These are phyloP conservation scores for Cantharis rufa DNA, from an alignment of 2,888 invertebrate species.

Conservation along the genomic window DNA sequence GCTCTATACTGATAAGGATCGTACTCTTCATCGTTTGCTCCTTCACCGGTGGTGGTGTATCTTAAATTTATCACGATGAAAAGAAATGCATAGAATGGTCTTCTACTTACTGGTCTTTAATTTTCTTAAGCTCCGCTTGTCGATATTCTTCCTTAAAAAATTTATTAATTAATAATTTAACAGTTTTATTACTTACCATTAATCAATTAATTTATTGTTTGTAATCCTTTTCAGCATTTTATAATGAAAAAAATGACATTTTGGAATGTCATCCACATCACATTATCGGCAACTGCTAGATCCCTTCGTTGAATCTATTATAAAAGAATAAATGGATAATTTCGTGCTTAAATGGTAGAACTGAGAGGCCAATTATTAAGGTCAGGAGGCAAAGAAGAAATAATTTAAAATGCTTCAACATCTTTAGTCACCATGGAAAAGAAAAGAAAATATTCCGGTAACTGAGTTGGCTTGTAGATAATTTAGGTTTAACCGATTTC, in stretches of 20 bases:
- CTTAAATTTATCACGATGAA: background rate
- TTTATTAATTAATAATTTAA: constrained; percentile 49
- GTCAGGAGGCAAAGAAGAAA: no score
- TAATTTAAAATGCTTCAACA: no score
- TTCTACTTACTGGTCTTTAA: background rate
- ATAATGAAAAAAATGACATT: constrained; percentile 58
- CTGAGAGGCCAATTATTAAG: no score
- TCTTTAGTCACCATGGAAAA: no score
- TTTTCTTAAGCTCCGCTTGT: background rate
- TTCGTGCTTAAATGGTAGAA: no score
- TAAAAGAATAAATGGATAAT: no score
- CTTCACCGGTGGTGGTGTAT: constrained; percentile 4
- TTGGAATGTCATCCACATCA: background rate
- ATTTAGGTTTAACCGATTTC: no score
- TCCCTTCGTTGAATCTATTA: background rate
- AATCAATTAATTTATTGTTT: constrained; percentile 52
- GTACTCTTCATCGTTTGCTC: constrained; percentile 53
- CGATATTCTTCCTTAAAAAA: background rate
- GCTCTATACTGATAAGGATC: constrained; percentile 71
- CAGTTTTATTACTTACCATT: constrained; percentile 64
- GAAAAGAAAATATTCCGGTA: no score
- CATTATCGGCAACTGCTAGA: background rate
- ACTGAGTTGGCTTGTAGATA: no score
- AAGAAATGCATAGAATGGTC: background rate
- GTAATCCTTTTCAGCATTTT: constrained; percentile 60